Base-by-base conservation (phyloP, 2,113 vertebrate species). In the Ptilorrhoa leucosticta region DNA sequence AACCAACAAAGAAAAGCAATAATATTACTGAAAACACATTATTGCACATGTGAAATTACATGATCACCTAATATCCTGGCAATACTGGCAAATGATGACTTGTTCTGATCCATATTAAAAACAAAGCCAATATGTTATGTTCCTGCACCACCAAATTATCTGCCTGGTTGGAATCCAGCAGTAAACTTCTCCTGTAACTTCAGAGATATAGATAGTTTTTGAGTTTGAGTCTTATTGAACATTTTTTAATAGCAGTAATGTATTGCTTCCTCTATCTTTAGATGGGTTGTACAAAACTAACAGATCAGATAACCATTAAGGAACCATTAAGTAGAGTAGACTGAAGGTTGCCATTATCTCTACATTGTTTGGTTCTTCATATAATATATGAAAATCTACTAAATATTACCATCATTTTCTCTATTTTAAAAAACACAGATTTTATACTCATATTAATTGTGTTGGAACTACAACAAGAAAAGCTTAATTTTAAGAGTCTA, bases 241-340 rank as follows among this genome's bases (percentile, higher is more conserved):
- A n/a, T n/a, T n/a, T n/a, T n/a, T n/a, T n/a, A n/a, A n/a, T n/a
- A n/a, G n/a, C n/a, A n/a, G n/a, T n/a, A n/a, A n/a, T n/a, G n/a
- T n/a, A n/a, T n/a, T n/a, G n/a, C n/a, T n/a, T n/a, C n/a, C n/a
- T n/a, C n/a, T 89, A 33, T 82, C 33, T 89, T 96, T 75, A 88
- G 68, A 56, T 72, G 64, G 70, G 31, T 75, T 78, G 64, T 73
- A 83, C 54, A 84, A 97, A 97, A 83, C 66, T 94, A 94, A 89
- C 37, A 96, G 85, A 90, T 73, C 78, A 94, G 90, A 88, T 87
- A 91, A 87, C 78, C 70, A 64, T 45, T 84, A 96, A 76, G 65
- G n/a, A 94, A 35, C 10, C 26, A 83, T 33, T 16, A 53, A 48
- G 18, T 60, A 53, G 68, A 40, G 14, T 2, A 69, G 91, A 81